Conservation (phyloP, 2,888 invertebrate genomes). For the Anarsia innoxiella region DNA sequence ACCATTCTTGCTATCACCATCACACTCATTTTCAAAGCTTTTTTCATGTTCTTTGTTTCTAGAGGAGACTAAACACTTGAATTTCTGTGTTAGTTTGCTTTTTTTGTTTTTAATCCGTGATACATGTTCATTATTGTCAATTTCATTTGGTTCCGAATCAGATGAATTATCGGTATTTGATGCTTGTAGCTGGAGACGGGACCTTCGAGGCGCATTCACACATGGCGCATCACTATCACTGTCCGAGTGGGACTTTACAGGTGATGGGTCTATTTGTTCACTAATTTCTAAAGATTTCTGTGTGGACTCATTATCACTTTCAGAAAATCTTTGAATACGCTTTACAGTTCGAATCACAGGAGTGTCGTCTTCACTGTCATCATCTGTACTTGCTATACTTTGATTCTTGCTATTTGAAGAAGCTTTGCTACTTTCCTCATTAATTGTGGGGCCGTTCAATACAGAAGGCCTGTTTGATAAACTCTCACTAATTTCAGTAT, state of each 20-base stretch:
- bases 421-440: too few species aligned
- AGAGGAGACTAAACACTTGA: conserved; percentile 38
- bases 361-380: conserved; percentile 22
- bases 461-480: too few species aligned
- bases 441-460: too few species aligned
- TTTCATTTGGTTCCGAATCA: conserved; percentile 17
- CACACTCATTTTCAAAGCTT: conserved; percentile 12
- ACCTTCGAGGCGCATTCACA: conserved; percentile 17
- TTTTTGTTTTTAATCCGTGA: conserved; percentile 45
- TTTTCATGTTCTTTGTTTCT: conserved; percentile 23
- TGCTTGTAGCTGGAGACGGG: conserved; percentile 19
- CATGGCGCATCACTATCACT: background rate
- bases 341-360: conserved; percentile 26
- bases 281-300: too few species aligned
- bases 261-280: too few species aligned
- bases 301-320: conserved; percentile 42
- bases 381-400: too few species aligned
- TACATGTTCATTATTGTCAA: conserved; percentile 34
- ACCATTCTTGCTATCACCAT: conserved; percentile 13
- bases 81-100: conserved; percentile 48
- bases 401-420: background rate
- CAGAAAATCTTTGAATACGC: conserved; percentile 35
- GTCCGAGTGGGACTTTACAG: background rate
- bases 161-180: too few species aligned
- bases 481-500: too few species aligned